These are phyloP conservation scores for Chydorus sphaericus DNA, from an alignment of 2,888 invertebrate genomes.

Conservation along the genomic window DNA sequence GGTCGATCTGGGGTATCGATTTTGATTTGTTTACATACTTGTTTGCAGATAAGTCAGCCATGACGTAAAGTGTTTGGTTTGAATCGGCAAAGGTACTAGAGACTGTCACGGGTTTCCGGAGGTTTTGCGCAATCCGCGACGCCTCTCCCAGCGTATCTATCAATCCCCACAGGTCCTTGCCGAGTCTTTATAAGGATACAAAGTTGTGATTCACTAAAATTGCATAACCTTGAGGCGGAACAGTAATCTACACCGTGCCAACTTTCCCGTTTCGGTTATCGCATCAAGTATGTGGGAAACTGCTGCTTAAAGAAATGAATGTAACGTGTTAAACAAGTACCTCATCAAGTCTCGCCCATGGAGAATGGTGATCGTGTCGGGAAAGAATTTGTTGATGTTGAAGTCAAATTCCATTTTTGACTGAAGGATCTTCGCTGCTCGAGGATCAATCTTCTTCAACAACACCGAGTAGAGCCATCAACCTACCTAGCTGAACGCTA, in stretches of 20 bases:
- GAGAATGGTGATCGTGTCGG: slow-evolving; percentile 2
- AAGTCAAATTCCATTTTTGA: slow-evolving; percentile 12
- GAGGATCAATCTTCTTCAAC: too few species aligned
- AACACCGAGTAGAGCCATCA: too few species aligned
- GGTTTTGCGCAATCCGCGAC: slow-evolving; percentile 10
- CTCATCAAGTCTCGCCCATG: slow-evolving; percentile 8
- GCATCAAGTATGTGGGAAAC: too few species aligned
- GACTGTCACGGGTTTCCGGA: slow-evolving; percentile 8
- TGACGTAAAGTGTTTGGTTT: slow-evolving; percentile 9
- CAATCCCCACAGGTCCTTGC: not conserved
- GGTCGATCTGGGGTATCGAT: not conserved
- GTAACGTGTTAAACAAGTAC: not conserved
- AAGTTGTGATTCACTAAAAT: not conserved
- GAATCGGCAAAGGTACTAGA: slow-evolving; percentile 5
- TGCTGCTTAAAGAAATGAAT: not conserved
- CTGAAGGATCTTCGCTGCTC: slow-evolving; percentile 32
- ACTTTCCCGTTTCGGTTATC: too few species aligned
- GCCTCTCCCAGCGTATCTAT: slow-evolving; percentile 10
- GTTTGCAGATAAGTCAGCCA: slow-evolving; percentile 8
- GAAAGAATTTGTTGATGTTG: slow-evolving; percentile 8
- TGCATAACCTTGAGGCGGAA: too few species aligned
- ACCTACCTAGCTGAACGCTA: too few species aligned
- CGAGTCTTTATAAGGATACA: not conserved
- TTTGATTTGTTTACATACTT: not conserved
- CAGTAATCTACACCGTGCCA: too few species aligned